Evolutionary conservation across 2,797 vertebrate species (phyloP).

Genomic region (Pitangus sulphuratus): DNA sequence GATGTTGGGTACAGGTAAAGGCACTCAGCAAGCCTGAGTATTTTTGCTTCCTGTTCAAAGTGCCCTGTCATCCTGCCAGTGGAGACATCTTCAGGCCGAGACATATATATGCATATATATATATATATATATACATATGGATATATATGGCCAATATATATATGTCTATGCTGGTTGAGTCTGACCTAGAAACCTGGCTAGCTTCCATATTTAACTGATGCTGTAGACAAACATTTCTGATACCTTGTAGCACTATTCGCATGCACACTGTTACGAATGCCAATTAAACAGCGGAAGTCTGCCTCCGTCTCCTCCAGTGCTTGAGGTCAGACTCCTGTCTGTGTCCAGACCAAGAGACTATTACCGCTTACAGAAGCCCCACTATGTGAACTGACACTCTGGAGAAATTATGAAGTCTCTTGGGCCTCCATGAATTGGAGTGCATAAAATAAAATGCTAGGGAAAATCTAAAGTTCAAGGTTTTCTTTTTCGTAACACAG

Average conservation of each 20-base stretch:
- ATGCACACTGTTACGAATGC: neutral
- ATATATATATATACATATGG: fast-evolving
- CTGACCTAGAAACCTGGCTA: neutral
- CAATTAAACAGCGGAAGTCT: neutral
- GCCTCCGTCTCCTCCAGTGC: neutral
- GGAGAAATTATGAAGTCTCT: neutral
- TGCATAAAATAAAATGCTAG: neutral
- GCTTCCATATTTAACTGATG: neutral
- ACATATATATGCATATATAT: neutral
- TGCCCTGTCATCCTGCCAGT: neutral
- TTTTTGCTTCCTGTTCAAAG: fast-evolving
- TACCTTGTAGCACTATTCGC: neutral
- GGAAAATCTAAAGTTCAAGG: neutral
- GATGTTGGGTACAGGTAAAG: neutral
- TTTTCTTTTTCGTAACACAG: neutral
- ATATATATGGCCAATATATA: neutral
- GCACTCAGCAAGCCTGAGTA: neutral
- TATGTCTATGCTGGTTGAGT: neutral
- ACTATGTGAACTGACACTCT: neutral
- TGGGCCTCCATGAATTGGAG: neutral
- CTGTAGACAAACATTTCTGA: neutral
- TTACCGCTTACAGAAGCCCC: neutral
- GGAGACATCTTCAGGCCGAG: neutral
- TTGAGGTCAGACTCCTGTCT: neutral
- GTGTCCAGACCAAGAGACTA: neutral